Percentiles rank a stretch among this genome's conserved stretches.
phyloP scores from a whole-genome alignment of 2,888 invertebrate species.

The Heliothis peltigera region DNA sequence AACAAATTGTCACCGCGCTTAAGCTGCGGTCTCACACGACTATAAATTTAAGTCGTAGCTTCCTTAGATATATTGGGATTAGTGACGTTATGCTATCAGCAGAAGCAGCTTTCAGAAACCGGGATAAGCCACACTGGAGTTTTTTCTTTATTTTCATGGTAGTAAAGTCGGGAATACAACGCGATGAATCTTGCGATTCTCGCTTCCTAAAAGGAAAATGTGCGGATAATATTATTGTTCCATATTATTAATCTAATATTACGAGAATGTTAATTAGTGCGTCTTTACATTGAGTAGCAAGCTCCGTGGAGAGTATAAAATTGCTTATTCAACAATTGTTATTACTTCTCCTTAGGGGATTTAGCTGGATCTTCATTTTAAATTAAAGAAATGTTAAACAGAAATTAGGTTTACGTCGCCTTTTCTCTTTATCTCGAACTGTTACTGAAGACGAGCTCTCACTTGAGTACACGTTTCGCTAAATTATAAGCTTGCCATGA shows the following conservation, averaged over 20 bases:
- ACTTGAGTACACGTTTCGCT: slow-evolving; percentile 30
- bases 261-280: slow-evolving; percentile 49
- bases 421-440: slow-evolving; percentile 45
- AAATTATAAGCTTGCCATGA: slow-evolving; percentile 38
- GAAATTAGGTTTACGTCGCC: slow-evolving; percentile 50
- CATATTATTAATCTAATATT: slow-evolving; percentile 52
- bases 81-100: slow-evolving; percentile 66
- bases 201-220: slow-evolving; percentile 47
- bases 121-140: slow-evolving; percentile 32
- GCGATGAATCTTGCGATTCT: slow-evolving; percentile 12
- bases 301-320: slow-evolving; percentile 41
- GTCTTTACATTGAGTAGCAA: slow-evolving; percentile 45
- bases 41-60: slow-evolving; percentile 69
- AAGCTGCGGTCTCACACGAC: slow-evolving; percentile 67
- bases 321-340: slow-evolving; percentile 57
- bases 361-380: slow-evolving; percentile 47
- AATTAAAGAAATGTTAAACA: slow-evolving; percentile 55
- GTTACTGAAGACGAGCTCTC: slow-evolving; percentile 33
- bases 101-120: slow-evolving; percentile 53
- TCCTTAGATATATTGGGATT: slow-evolving; percentile 71
- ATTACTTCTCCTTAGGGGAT: slow-evolving; percentile 48
- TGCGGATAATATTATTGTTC: slow-evolving; percentile 46
- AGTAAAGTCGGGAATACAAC: slow-evolving; percentile 40
- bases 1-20: slow-evolving; percentile 64
- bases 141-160: slow-evolving; percentile 42